These are phyloP conservation scores for Pithys albifrons DNA, from an alignment of 2,113 vertebrate genomes.

Conservation along the genomic window DNA sequence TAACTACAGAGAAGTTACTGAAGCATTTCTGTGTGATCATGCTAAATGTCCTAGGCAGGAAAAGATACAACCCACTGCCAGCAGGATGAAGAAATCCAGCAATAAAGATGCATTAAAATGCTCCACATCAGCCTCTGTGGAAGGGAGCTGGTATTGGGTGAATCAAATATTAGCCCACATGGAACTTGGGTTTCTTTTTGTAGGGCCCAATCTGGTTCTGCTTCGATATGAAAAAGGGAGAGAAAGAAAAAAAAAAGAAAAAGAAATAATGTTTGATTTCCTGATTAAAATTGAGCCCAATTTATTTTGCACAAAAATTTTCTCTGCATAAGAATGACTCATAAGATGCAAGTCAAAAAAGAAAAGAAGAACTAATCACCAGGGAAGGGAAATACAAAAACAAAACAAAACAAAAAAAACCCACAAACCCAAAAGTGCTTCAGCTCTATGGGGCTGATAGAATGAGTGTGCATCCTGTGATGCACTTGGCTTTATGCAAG, in stretches of 20 bases:
- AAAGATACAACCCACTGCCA: neutral
- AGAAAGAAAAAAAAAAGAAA: neutral
- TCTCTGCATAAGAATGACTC: neutral
- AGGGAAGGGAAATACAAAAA: neutral
- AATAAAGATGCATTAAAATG: neutral
- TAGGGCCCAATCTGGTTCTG: neutral
- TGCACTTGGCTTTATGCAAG: neutral
- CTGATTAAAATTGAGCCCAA: neutral
- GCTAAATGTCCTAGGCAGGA: neutral
- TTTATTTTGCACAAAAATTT: neutral
- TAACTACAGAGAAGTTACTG: neutral
- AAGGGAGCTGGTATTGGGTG: neutral
- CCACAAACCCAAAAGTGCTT: neutral
- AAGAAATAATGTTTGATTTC: neutral
- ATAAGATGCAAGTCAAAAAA: neutral
- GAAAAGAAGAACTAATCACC: neutral
- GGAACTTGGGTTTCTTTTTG: neutral
- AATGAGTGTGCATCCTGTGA: neutral
- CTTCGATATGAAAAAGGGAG: neutral
- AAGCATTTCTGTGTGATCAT: neutral
- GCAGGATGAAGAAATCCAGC: neutral
- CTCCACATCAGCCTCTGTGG: neutral
- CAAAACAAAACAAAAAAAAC: neutral
- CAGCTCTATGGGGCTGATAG: neutral
- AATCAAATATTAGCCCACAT: neutral